These are phyloP conservation scores for Lagorchestes hirsutus DNA, from an alignment of 2,797 vertebrate genomes.

Conservation along the genomic window DNA sequence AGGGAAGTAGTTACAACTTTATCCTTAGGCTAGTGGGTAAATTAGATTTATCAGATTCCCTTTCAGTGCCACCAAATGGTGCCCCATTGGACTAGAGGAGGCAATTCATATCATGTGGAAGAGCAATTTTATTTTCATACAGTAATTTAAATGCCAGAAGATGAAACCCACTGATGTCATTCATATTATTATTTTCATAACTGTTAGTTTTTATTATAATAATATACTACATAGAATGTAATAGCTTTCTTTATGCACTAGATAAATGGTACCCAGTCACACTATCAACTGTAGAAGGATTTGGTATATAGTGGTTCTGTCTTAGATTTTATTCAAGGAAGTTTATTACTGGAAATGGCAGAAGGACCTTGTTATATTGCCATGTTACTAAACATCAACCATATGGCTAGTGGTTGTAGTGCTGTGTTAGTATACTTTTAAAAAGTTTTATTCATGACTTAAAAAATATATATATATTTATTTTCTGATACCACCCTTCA, in stretches of 20 bases:
- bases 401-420: background rate
- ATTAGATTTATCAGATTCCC: background rate
- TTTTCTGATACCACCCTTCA: background rate
- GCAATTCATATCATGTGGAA: background rate
- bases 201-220: background rate
- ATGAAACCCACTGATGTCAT: background rate
- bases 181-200: background rate
- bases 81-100: background rate
- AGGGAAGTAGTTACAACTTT: background rate
- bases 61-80: background rate
- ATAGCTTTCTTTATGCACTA: background rate
- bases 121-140: conserved; percentile 20
- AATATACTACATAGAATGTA: background rate
- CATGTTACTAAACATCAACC: background rate
- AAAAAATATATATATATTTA: background rate
- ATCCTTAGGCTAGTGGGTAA: background rate
- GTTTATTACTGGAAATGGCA: background rate
- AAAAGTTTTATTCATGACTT: background rate
- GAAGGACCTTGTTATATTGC: background rate
- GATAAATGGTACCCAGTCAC: background rate
- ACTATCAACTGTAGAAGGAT: background rate
- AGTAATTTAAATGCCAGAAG: background rate
- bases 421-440: background rate
- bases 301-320: background rate
- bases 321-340: background rate